Base-by-base conservation (phyloP, 2,888 invertebrate species). In the Apamea sordens region DNA sequence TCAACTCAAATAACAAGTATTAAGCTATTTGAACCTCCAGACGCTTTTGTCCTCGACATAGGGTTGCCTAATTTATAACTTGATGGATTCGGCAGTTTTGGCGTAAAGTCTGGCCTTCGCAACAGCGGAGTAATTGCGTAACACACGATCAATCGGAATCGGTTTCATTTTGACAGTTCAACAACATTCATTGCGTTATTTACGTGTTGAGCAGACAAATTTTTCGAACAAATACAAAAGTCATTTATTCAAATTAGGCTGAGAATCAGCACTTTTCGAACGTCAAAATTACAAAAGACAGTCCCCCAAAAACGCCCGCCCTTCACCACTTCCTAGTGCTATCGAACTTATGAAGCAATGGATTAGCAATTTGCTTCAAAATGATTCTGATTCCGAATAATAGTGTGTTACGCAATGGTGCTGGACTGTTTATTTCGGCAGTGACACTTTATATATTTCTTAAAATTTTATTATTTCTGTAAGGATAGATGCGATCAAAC, bases 31-130 rank as follows among this genome's bases (percentile, higher is more conserved):
- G 63, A 76, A 21, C 61, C 61, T 73, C 71, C 68, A 77, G 75
- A 78, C 85, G 53, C 36, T 78, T 85, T 80, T 82, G 82, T 76
- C n/a, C 44, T 41, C 32, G 0, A 11, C 53, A 7, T 79, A 87
- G 80, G 80, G 85, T 77, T 87, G 74, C 15, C 32, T 56, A 0
- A 41, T 83, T 41, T 44, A 13, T 44, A 50, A 28, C 13, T 13
- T 24, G 41, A 56, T 18, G 7, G 7, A 21, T 4, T 41, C 5
- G 0, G 24, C 2, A 18, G 44, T 32, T 73, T 64, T 70, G 21
- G n/a, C 24, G 50, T 50, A 11, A 5, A 4, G 13, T 50, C 13
- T 32, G 24, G 13, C 24, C 50, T 24, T 8, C 28, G 24, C 15
- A 70, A 50, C 15, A 4, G 56, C 24, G 56, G 10, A 24, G 10